phyloP scores from a whole-genome alignment of 2,113 vertebrate species.

The Alethe castanea region DNA sequence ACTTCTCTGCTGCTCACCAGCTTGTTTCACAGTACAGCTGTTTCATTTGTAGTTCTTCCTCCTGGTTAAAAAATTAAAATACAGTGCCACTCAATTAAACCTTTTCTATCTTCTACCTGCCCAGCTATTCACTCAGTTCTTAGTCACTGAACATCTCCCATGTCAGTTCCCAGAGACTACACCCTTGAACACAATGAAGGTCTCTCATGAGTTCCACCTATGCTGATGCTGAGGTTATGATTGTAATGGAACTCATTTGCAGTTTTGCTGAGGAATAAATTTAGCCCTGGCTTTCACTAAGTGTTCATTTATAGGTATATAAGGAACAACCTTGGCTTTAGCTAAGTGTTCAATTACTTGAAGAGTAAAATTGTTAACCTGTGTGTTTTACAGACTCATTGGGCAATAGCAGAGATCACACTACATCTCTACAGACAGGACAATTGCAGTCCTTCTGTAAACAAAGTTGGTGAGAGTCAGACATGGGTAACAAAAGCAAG shows the following conservation, averaged over 20 bases:
- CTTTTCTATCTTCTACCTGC: neutral
- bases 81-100: neutral
- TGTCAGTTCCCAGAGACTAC: neutral
- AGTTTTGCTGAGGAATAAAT: neutral
- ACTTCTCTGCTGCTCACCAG: neutral
- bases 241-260: neutral
- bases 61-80: neutral
- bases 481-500: neutral
- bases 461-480: neutral
- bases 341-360: neutral
- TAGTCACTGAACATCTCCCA: neutral
- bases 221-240: neutral
- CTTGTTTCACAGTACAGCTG: neutral
- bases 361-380: rapidly evolving
- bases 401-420: neutral
- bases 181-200: neutral
- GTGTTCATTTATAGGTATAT: neutral
- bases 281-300: neutral
- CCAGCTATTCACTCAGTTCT: neutral
- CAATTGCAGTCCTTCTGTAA: neutral
- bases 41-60: neutral
- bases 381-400: neutral
- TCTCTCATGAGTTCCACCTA: neutral
- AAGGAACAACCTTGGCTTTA: neutral
- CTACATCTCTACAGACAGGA: neutral